A percentile compares a stretch with the other conserved stretches of the same genome.
These are phyloP conservation scores for Enteromius thamalakanensis DNA, from an alignment of 2,797 vertebrate genomes.

Conservation along the genomic window DNA sequence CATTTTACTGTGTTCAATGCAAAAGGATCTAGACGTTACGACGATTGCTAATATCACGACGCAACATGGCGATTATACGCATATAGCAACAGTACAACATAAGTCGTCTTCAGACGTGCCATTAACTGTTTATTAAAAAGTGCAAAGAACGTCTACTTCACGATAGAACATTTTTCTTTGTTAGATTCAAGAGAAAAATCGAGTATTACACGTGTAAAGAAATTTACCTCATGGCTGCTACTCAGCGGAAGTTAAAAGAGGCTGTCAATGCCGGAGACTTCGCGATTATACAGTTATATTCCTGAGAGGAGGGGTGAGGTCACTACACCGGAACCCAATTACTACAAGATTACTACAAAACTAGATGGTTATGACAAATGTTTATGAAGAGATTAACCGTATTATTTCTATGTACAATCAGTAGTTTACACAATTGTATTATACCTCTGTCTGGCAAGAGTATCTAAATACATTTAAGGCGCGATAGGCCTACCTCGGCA, in stretches of 20 bases:
- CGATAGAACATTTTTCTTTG: background rate
- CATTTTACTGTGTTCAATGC: background rate
- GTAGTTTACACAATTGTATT: background rate
- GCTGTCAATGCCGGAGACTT: background rate
- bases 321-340: background rate
- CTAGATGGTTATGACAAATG: background rate
- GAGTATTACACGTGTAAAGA: no score
- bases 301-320: background rate
- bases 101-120: background rate
- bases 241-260: background rate
- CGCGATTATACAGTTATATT: background rate
- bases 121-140: background rate
- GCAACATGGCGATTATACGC: conserved; percentile 18
- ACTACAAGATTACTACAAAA: background rate
- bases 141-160: no score
- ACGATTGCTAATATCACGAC: background rate
- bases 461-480: background rate
- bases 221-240: conserved; percentile 32
- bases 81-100: background rate
- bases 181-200: background rate
- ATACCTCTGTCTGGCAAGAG: no score
- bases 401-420: background rate
- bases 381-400: background rate
- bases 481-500: background rate
- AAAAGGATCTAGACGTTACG: background rate